These are phyloP conservation scores for Leptobrachium ailaonicum DNA, from an alignment of 2,113 vertebrate genomes.

Conservation along the genomic window DNA sequence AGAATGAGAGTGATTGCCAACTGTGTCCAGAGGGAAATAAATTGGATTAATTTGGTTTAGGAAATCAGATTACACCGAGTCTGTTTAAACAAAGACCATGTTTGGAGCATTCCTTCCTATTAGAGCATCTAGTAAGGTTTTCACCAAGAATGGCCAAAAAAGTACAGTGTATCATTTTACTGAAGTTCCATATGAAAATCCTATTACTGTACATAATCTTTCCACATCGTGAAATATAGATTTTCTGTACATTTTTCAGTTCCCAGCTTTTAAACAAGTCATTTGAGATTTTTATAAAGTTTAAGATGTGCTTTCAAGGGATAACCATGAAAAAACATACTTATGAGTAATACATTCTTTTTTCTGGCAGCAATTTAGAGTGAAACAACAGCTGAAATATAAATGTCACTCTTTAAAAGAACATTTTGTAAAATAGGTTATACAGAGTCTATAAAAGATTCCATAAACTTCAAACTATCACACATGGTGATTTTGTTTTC, in stretches of 20 bases:
- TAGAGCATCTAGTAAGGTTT: not conserved
- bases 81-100: not conserved
- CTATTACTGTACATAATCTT: not conserved
- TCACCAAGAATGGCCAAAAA: not conserved
- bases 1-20: conserved; percentile 10
- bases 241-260: not conserved
- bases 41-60: conserved; percentile 4
- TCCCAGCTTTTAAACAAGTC: not conserved
- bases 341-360: not conserved
- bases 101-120: conserved; percentile 11
- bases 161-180: conserved; percentile 4
- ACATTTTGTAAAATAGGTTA: not conserved
- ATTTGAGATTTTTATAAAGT: not conserved
- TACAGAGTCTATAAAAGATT: too few species aligned
- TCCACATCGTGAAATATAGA: not conserved
- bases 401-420: not conserved
- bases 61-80: conserved; percentile 19
- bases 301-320: not conserved
- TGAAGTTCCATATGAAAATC: not conserved
- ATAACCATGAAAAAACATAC: not conserved
- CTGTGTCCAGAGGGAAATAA: conserved; percentile 8
- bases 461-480: too few species aligned
- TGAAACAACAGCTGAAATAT: not conserved
- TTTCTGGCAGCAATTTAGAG: not conserved
- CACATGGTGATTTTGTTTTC: too few species aligned